Evolutionary conservation across 2,797 vertebrate species (phyloP).

Genomic region (Lutjanus argentimaculatus): DNA sequence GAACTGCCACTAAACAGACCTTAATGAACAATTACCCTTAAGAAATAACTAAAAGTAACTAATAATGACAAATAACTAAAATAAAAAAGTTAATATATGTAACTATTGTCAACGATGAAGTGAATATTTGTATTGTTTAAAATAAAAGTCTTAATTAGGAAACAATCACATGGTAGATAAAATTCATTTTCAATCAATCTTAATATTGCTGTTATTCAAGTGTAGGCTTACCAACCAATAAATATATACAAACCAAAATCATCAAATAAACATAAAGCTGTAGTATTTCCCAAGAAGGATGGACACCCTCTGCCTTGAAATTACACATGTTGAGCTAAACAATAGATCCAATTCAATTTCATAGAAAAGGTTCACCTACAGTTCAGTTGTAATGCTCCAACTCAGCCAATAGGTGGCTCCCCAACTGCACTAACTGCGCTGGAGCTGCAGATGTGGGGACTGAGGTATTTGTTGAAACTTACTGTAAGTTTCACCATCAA

Average conservation of each 20-base stretch:
- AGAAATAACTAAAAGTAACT: neutral
- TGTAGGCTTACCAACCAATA: neutral
- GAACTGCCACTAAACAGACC: neutral
- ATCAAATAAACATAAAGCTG: neutral
- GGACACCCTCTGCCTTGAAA: neutral
- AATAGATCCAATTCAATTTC: neutral
- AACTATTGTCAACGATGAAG: neutral
- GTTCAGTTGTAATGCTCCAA: constrained; percentile 22
- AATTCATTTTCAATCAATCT: neutral
- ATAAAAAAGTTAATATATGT: too few species aligned
- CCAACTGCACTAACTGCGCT: constrained; percentile 21
- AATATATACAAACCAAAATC: neutral
- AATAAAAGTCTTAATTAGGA: neutral
- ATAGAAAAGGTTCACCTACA: neutral
- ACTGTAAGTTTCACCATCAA: neutral
- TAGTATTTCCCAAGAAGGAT: neutral
- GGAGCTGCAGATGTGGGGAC: neutral
- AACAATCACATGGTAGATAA: neutral
- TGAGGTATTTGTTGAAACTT: neutral
- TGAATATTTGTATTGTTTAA: neutral
- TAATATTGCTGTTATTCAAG: too few species aligned
- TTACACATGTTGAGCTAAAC: neutral
- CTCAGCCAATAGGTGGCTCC: constrained; percentile 74
- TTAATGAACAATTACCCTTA: neutral
- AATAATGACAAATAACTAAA: too few species aligned